Evolutionary conservation across 2,797 vertebrate species (phyloP).

Genomic region (Syngnathus acus): DNA sequence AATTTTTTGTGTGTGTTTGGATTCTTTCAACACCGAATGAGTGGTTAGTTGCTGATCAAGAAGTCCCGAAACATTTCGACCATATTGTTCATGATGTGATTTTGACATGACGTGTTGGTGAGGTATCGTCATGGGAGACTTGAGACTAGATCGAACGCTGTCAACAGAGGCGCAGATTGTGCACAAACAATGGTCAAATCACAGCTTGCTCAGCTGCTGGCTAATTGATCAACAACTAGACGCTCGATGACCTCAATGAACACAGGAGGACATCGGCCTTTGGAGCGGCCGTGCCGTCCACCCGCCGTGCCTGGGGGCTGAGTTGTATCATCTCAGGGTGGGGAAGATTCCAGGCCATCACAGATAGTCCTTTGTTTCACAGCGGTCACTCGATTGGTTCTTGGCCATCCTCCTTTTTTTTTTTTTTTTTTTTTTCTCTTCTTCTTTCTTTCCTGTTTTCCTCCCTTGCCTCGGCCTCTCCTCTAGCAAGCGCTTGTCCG

Average conservation of each 20-base stretch:
- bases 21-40: not conserved
- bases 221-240: conserved; percentile 52
- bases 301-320: conserved; percentile 28
- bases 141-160: not conserved
- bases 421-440: not conserved
- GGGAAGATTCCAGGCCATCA: conserved; percentile 41
- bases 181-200: not conserved
- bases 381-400: conserved; percentile 34
- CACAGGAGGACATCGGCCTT: conserved; percentile 36
- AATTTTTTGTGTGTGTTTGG: not conserved
- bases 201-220: conserved; percentile 48
- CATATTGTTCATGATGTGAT: not conserved
- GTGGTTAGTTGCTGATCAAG: not conserved
- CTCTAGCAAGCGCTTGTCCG: conserved; percentile 8
- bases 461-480: conserved; percentile 6
- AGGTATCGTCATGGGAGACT: not conserved
- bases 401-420: not conserved
- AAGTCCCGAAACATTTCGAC: too few species aligned
- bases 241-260: conserved; percentile 43
- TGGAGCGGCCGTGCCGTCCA: conserved; percentile 1
- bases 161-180: not conserved
- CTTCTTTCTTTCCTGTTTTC: conserved; percentile 17
- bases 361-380: conserved; percentile 55
- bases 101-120: not conserved
- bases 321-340: conserved; percentile 40